These are phyloP conservation scores for Sialis lutaria DNA, from an alignment of 2,888 invertebrate genomes.

Conservation along the genomic window DNA sequence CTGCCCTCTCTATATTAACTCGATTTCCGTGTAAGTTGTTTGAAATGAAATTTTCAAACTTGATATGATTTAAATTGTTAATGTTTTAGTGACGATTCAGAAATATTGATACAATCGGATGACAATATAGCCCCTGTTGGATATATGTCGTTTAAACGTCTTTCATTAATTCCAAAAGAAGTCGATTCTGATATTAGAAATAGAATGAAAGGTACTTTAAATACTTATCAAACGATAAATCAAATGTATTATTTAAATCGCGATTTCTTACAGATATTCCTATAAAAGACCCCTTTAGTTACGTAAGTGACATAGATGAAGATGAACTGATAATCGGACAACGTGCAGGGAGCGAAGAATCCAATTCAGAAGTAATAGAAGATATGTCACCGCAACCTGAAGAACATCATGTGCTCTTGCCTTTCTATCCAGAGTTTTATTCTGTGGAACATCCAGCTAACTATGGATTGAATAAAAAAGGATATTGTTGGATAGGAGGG, in stretches of 20 bases:
- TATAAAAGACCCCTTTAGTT: conserved; percentile 10
- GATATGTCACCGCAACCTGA: conserved; percentile 15
- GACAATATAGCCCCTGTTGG: conserved; percentile 92
- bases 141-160: conserved; percentile 72
- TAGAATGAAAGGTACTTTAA: conserved; percentile 17
- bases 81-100: conserved; percentile 53
- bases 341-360: conserved; percentile 15
- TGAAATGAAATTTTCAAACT: too few relatives aligned
- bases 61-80: too few relatives aligned
- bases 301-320: conserved; percentile 21
- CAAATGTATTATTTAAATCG: background rate
- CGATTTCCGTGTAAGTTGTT: conserved; percentile 69
- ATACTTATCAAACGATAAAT: background rate
- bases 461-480: conserved; percentile 32
- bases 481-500: conserved; percentile 75
- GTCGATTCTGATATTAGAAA: conserved; percentile 20
- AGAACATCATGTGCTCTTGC: conserved; percentile 14
- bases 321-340: conserved; percentile 1
- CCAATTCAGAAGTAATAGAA: conserved; percentile 14
- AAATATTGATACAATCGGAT: conserved; percentile 75
- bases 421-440: background rate
- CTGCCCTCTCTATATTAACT: conserved; percentile 87
- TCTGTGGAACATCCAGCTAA: background rate
- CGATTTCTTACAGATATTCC: background rate
- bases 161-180: conserved; percentile 57